These are phyloP conservation scores for Heterocephalus glaber DNA, from an alignment of 2,113 vertebrate genomes.

Conservation along the genomic window DNA sequence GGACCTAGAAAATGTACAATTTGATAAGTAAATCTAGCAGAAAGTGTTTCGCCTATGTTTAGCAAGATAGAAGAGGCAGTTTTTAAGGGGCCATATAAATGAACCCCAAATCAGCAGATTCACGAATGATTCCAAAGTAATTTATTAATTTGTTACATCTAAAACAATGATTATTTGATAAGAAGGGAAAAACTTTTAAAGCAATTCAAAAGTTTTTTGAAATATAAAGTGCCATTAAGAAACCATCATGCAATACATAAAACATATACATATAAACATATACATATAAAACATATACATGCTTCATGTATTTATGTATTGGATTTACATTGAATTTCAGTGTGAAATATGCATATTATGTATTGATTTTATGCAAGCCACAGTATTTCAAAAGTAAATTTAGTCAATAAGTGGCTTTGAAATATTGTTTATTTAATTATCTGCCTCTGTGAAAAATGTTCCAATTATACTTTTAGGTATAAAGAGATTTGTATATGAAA, in stretches of 20 bases:
- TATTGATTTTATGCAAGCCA: slow-evolving; percentile 29
- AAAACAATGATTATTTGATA: slow-evolving; percentile 43
- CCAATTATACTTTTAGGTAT: slow-evolving; percentile 30
- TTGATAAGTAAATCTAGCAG: slow-evolving; percentile 30
- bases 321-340: slow-evolving; percentile 35
- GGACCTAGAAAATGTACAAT: slow-evolving; percentile 38
- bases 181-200: neutral
- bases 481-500: slow-evolving; percentile 47
- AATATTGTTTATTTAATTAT: slow-evolving; percentile 57
- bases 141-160: neutral
- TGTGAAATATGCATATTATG: slow-evolving; percentile 33
- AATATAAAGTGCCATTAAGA: slow-evolving; percentile 61
- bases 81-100: neutral
- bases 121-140: slow-evolving; percentile 3
- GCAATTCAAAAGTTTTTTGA: slow-evolving; percentile 23
- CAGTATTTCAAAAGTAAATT: slow-evolving; percentile 53
- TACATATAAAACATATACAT: too few species aligned
- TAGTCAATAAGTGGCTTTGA: slow-evolving; percentile 46
- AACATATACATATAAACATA: too few species aligned
- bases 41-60: slow-evolving; percentile 44
- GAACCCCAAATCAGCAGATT: slow-evolving; percentile 6
- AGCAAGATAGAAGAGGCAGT: neutral
- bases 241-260: neutral
- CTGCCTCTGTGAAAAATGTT: slow-evolving; percentile 28
- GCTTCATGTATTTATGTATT: slow-evolving; percentile 38